Evolutionary conservation across 2,888 invertebrate genomes (phyloP), one percentile per base, ranked within the genome.

Genomic region (Camptogramma bilineatum): DNA sequence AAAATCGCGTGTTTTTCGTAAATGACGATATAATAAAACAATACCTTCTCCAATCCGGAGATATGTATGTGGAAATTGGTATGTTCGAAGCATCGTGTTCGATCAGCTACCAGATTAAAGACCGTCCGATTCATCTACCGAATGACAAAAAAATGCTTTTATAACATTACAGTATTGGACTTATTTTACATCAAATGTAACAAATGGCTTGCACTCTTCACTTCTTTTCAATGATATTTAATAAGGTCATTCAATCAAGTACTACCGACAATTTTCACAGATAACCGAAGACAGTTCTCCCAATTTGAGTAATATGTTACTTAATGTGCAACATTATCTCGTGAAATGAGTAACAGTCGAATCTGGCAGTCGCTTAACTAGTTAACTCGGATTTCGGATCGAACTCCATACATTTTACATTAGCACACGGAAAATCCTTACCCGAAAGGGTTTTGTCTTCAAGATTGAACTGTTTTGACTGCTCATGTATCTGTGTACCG

Each of bases 351-450:
- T 28, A 4, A 39, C 31, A 55, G 44, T 58, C 57, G 17, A 50
- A 63, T 53, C 19, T 34, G 50, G 4, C 10, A 1, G 21, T 17
- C 53, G 34, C 10, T 18, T 19, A 52, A 52, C 48, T 16, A n/a
- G 42, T n/a, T 51, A 13, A 9, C 50, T 50, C 47, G 64, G 63
- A 53, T 65, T 51, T 59, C 47, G 67, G 74, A 75, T 77, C 70
- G 74, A 74, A 73, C 62, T 62, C 64, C 70, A 82, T 83, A 79
- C 81, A 84, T 83, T 80, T 81, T 80, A 79, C 82, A 84, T 82
- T 71, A 83, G 82, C 69, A 72, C 75, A 74, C 76, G 78, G 75
- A 76, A 79, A 77, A 74, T 74, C 69, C 76, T 70, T 64, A 68
- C 69, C 74, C 66, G 58, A 66, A 69, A 69, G 60, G 64, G 58